Conservation (phyloP, 2,797 vertebrate genomes). For the Merluccius polli region DNA sequence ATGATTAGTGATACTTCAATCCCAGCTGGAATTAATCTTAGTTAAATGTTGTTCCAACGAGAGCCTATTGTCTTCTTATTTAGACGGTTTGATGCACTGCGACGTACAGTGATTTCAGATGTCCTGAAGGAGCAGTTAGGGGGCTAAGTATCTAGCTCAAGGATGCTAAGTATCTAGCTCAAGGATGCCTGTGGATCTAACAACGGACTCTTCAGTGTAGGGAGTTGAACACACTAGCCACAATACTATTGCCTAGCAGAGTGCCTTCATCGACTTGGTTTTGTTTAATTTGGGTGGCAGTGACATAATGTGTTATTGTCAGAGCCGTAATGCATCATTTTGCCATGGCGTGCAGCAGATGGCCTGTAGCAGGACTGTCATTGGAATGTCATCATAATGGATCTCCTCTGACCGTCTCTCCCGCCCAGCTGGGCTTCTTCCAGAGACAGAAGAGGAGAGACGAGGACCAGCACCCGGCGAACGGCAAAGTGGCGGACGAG, state of each 20-base stretch:
- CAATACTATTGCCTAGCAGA: neutral
- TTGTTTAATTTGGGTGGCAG: neutral
- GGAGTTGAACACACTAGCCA: neutral
- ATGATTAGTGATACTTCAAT: neutral
- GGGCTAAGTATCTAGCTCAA: neutral
- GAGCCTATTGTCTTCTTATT: neutral
- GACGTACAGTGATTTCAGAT: neutral
- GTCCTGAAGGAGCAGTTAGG: neutral
- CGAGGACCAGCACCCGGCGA: slow-evolving; percentile 67
- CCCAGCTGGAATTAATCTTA: neutral
- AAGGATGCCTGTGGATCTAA: neutral
- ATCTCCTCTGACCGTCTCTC: slow-evolving; percentile 9
- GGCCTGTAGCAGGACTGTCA: neutral
- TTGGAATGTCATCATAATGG: neutral
- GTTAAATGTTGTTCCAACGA: neutral
- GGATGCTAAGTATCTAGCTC: too few relatives aligned
- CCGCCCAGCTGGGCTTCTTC: slow-evolving; percentile 90
- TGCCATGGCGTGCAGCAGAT: neutral
- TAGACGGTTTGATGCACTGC: neutral
- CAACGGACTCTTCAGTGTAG: neutral
- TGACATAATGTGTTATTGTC: neutral
- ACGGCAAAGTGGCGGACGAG: slow-evolving; percentile 78
- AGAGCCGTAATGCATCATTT: neutral
- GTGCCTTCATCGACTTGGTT: neutral
- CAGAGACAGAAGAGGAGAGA: slow-evolving; percentile 79